Base-by-base conservation (phyloP, 1,140 invertebrate genomes). In the Hirudo medicinalis region DNA sequence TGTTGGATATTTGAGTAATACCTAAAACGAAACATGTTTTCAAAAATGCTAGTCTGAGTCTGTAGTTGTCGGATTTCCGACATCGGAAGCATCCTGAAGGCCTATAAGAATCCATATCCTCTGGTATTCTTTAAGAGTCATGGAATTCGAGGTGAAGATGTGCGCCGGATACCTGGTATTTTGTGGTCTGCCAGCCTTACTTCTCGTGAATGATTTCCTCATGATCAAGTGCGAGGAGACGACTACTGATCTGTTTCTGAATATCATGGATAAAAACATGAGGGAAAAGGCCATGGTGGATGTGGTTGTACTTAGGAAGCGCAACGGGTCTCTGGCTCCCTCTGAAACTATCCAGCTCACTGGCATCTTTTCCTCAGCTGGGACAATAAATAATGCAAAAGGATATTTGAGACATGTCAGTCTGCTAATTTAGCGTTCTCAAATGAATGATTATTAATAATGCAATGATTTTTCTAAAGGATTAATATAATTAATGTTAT, bases 271-370 rank as follows among this genome's bases (percentile, higher is more conserved):
- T 63, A 63, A 63, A 63, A 63, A 22, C 8, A 32, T 63, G 57
- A 70, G 53, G 40, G 53, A 70, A 25, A 70, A 70, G 49, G 69
- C 69, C 17, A 53, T 49, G n/a, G n/a, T 70, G 69, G 69, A 70
- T 19, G 53, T 70, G 4, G 69, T 70, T 25, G 40, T 70, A 8
- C 53, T 70, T 9, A 63, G 57, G 69, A 70, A 53, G 49, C 19
- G 69, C 5, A 70, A 70, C 29, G 69, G 69, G 43, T 53, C 32
- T 49, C 69, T 70, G 32, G 43, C 49, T 20, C 69, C 49, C 53
- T 49, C 43, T 9, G 69, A 70, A 20, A 70, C 43, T 6, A 54
- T 70, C 69, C 67, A 68, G 40, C 67, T 68, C 29, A 49, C 69
- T 25, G 69, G 69, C 1, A 25, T 70, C 36, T 70, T 70, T 40